Evolutionary conservation across 2,888 invertebrate genomes (phyloP), one percentile per base, ranked within the genome.

Genomic region (Entomobrya proxima): DNA sequence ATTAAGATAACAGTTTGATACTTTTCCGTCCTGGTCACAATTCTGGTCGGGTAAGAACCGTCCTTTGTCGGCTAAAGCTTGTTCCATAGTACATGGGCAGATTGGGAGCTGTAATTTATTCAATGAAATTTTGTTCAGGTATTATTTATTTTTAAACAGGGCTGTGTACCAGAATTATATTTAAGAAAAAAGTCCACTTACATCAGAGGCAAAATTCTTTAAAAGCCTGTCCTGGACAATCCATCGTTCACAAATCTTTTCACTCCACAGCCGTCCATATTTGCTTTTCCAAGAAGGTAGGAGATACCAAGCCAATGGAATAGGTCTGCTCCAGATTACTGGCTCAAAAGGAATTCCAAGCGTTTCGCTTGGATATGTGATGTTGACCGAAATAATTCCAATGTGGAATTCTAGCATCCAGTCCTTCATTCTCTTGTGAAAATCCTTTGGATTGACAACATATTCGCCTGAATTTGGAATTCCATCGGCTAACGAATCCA

Each of bases 301-400:
- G 91, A 98, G 97, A 92, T 98, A 98, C 98, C 98, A 98, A 0
- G 94, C 97, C 13, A 98, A 92, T 1, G 98, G 98, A 88, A 98
- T 96, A 0, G 98, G 97, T 84, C 95, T 94, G 91, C 97, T 97
- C 98, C 98, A 98, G 13, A 98, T 93, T 0, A 96, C 93, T 95
- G 96, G 96, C 75, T 95, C 94, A 89, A 95, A 93, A 4, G 93
- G 91, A 67, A 95, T 92, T 50, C 94, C 94, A 67, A 94, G 94
- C 90, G 94, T 94, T 64, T 94, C 93, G 85, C 93, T 93, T 0
- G 97, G 95, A 67, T 95, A 95, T 0, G 97, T 97, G 86, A 98
- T 92, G 92, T 97, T 97, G 84, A 98, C 92, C 96, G 96, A 74
- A 97, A 93, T 91, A 97, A 97, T 52, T 97, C 98, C 91, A 97